Evolutionary conservation across 2,797 vertebrate genomes (phyloP).

Genomic region (Betta splendens): DNA sequence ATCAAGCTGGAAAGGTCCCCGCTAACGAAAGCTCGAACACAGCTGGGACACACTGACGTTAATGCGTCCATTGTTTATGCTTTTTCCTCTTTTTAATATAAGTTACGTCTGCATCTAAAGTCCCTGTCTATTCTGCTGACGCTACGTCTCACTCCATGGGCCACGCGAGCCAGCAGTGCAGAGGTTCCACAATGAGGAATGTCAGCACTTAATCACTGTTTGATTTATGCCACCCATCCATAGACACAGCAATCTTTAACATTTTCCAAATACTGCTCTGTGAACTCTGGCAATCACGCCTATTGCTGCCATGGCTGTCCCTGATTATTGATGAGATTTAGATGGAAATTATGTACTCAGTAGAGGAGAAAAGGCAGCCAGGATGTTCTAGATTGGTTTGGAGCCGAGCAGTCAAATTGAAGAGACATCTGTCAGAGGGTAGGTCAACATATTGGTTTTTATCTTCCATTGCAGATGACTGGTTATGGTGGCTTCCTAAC

Average conservation of each 20-base stretch:
- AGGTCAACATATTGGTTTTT: constrained; percentile 55
- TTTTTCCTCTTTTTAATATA: background rate
- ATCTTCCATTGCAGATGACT: constrained; percentile 46
- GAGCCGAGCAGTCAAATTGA: constrained; percentile 55
- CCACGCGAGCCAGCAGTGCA: constrained; percentile 10
- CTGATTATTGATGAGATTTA: constrained; percentile 72
- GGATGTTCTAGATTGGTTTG: constrained; percentile 69
- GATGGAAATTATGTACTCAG: constrained; percentile 66
- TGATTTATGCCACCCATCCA: constrained; percentile 59
- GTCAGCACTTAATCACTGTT: constrained; percentile 32
- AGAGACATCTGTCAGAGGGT: constrained; percentile 62
- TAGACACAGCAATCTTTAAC: constrained; percentile 33
- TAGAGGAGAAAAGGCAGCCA: constrained; percentile 45
- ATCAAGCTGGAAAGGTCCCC: no score
- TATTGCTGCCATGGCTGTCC: constrained; percentile 41
- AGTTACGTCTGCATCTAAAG: constrained; percentile 1
- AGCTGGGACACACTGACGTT: no score
- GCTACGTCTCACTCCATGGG: constrained; percentile 11
- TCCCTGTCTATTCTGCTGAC: constrained; percentile 21
- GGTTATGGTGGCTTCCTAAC: constrained; percentile 47
- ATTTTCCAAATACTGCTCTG: constrained; percentile 47
- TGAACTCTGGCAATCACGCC: constrained; percentile 57
- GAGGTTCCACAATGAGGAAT: constrained; percentile 26
- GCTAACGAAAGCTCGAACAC: no score
- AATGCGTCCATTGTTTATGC: background rate